A percentile compares a stretch with the other conserved stretches of the same genome.
Evolutionary conservation across 1,140 invertebrate species (phyloP).

Genomic region (Drosophila melanica): DNA sequence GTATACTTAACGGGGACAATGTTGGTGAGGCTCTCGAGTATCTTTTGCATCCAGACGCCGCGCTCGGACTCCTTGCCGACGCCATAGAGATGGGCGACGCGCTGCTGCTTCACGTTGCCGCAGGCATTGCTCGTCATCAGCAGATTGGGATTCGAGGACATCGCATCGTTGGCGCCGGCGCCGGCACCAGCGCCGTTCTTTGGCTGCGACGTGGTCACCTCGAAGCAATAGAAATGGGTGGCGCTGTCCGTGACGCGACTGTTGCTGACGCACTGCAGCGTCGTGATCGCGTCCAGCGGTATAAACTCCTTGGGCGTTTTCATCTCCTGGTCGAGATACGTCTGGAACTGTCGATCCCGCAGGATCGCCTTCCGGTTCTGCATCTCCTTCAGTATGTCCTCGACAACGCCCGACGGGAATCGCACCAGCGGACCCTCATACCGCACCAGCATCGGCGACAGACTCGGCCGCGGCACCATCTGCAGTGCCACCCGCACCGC

Average conservation of each 20-base stretch:
- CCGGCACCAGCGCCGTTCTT: conserved; percentile 68
- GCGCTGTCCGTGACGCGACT: conserved; percentile 86
- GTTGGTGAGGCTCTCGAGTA: conserved; percentile 87
- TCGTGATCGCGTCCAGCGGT: conserved; percentile 86
- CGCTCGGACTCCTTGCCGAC: conserved; percentile 81
- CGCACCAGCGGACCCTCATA: conserved; percentile 80
- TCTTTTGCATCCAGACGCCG: conserved; percentile 88
- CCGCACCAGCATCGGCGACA: conserved; percentile 69
- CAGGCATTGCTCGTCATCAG: conserved; percentile 72
- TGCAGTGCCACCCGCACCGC: conserved; percentile 68
- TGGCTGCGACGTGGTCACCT: conserved; percentile 71
- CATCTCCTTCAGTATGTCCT: conserved; percentile 85
- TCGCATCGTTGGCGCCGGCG: conserved; percentile 38
- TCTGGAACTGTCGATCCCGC: conserved; percentile 85
- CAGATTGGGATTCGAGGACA: conserved; percentile 81
- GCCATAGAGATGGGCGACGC: conserved; percentile 77
- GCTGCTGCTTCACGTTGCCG: conserved; percentile 72
- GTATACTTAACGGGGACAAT: conserved; percentile 86
- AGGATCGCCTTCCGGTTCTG: conserved; percentile 85
- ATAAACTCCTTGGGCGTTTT: conserved; percentile 86
- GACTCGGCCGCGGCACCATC: conserved; percentile 76
- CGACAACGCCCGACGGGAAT: conserved; percentile 84
- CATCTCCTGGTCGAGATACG: conserved; percentile 85
- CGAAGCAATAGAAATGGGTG: conserved; percentile 82
- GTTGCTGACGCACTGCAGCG: conserved; percentile 87